Percentiles rank a stretch among this genome's conserved stretches.
Evolutionary conservation across 37 sponge, comb jelly and placozoan genomes (phyloP).

Genomic region (Oscarella lobularis): DNA sequence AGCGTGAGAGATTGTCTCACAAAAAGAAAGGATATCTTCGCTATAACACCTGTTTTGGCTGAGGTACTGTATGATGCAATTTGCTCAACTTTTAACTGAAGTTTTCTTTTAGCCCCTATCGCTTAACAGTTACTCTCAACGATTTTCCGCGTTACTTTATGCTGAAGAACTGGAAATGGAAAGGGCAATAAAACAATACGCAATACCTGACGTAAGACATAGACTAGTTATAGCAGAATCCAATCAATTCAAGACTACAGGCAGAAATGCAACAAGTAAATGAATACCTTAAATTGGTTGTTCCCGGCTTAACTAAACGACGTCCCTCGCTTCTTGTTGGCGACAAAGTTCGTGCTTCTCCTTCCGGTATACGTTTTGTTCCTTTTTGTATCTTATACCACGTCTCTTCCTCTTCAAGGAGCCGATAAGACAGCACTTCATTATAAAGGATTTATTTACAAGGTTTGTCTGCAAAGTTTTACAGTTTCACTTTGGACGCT

Average conservation of each 20-base stretch:
- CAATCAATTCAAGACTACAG: conserved; percentile 14
- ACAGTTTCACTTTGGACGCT: background rate
- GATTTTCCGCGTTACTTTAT: conserved; percentile 29
- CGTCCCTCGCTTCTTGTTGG: conserved; percentile 46
- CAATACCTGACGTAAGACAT: conserved; percentile 18
- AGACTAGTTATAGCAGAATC: background rate
- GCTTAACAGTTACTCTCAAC: conserved; percentile 15
- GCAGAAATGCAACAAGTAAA: conserved; percentile 23
- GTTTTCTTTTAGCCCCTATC: background rate
- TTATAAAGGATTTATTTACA: conserved; percentile 48
- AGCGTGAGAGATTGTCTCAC: conserved; percentile 15
- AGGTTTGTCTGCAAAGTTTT: too few relatives aligned
- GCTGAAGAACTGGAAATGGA: conserved; percentile 38
- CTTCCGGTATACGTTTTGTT: conserved; percentile 5
- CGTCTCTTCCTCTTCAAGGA: background rate
- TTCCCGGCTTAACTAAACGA: conserved; percentile 56
- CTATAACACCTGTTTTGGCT: conserved; percentile 8
- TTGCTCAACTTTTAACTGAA: too few relatives aligned
- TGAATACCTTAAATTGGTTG: conserved; percentile 36
- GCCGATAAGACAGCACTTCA: too few relatives aligned
- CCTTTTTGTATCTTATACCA: background rate
- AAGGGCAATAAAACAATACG: conserved; percentile 28
- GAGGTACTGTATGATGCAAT: too few relatives aligned
- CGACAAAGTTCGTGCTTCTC: conserved; percentile 37
- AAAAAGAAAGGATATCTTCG: background rate